Percentiles rank a stretch among this genome's conserved stretches.
phyloP scores from a whole-genome alignment of 2,888 invertebrate species.

The Morpho deidamia region DNA sequence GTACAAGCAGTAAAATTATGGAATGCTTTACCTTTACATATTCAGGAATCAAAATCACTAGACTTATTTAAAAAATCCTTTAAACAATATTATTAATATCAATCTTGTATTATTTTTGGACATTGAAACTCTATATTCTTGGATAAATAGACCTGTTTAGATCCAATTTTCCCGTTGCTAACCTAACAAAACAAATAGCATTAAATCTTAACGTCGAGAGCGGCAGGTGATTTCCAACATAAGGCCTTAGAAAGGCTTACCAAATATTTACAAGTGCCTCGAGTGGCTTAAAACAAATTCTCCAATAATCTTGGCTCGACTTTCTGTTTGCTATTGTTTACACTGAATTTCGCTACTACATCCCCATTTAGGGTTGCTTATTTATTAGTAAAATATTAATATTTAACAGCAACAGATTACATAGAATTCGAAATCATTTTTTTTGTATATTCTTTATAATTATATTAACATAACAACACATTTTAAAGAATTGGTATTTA shows the following conservation, averaged over 20 bases:
- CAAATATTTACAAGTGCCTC: slow-evolving; percentile 73
- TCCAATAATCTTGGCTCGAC: slow-evolving; percentile 66
- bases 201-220: slow-evolving; percentile 45
- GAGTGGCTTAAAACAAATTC: slow-evolving; percentile 77
- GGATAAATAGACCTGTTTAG: slow-evolving; percentile 19
- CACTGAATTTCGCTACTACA: slow-evolving; percentile 63
- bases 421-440: neutral
- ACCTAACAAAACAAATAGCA: slow-evolving; percentile 48
- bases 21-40: no score
- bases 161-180: slow-evolving; percentile 19
- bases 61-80: no score
- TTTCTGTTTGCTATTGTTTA: slow-evolving; percentile 65
- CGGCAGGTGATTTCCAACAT: slow-evolving; percentile 53
- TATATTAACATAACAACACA: no score
- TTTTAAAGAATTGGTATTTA: no score
- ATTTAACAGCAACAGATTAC: neutral
- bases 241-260: slow-evolving; percentile 59
- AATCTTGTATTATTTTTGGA: neutral
- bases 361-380: slow-evolving; percentile 34
- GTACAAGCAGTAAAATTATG: no score
- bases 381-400: neutral
- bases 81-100: neutral
- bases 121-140: slow-evolving; percentile 12
- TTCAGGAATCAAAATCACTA: no score
- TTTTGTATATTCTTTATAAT: no score